Conservation (phyloP, 2,797 vertebrate species). For the Pseudocheirus occidentalis region DNA sequence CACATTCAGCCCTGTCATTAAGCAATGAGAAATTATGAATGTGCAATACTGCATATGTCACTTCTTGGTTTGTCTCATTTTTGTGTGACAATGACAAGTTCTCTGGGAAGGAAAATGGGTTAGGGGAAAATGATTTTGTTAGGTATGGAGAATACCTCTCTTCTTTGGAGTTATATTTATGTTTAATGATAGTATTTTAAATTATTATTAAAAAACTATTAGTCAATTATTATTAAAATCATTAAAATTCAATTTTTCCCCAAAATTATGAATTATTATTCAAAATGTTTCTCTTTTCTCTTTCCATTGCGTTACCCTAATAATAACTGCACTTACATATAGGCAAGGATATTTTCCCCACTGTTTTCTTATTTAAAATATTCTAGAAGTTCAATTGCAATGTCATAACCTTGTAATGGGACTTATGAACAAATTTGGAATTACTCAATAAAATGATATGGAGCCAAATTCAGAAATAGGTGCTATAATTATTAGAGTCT, state of each 20-base stretch:
- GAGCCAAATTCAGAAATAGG: slow-evolving; percentile 38
- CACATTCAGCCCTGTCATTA: neutral
- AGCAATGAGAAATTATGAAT: neutral
- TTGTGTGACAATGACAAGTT: neutral
- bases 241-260: too few species aligned
- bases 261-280: neutral
- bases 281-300: slow-evolving; percentile 2
- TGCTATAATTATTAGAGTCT: slow-evolving; percentile 26
- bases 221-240: too few species aligned
- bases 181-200: slow-evolving; percentile 1
- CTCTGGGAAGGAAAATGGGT: neutral
- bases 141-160: neutral
- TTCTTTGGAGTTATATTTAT: slow-evolving; percentile 16
- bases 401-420: slow-evolving; percentile 2
- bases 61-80: neutral
- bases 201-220: too few species aligned
- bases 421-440: neutral
- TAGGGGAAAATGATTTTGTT: neutral
- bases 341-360: neutral
- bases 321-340: neutral
- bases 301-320: neutral
- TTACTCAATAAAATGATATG: neutral
- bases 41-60: neutral
- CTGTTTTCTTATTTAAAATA: slow-evolving; percentile 26
- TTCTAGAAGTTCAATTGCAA: neutral